Percentiles rank a stretch among this genome's conserved stretches.
phyloP scores from a whole-genome alignment of 2,888 invertebrate genomes.

The Stenichneumon culpator region DNA sequence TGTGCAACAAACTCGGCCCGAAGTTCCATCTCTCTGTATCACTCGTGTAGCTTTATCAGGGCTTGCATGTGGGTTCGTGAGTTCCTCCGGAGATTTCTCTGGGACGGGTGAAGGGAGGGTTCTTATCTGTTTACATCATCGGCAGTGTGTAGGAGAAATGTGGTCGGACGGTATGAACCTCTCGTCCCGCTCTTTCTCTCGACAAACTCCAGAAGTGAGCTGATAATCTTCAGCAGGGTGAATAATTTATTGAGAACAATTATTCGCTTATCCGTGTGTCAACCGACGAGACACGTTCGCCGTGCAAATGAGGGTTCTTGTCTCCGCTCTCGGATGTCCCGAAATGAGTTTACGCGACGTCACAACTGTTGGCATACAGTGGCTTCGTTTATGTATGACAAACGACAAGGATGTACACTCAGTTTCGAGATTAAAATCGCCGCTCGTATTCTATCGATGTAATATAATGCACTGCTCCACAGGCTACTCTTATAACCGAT shows the following conservation, averaged over 20 bases:
- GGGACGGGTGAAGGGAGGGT: neutral
- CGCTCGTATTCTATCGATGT: neutral
- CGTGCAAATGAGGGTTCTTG: neutral
- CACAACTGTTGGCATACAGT: neutral
- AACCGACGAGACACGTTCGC: neutral
- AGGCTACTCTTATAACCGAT: neutral
- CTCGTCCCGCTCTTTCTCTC: neutral
- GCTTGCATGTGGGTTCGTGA: slow-evolving; percentile 25
- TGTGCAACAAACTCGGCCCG: slow-evolving; percentile 48
- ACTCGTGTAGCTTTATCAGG: slow-evolving; percentile 51
- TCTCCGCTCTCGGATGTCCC: neutral
- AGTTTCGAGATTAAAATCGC: neutral
- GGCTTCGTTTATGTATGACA: neutral
- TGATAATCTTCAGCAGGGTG: neutral
- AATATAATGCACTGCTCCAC: neutral
- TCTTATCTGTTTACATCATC: slow-evolving; percentile 67
- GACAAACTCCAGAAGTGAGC: neutral
- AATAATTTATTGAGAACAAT: neutral
- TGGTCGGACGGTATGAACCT: neutral
- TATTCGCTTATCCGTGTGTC: neutral
- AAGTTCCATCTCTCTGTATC: slow-evolving; percentile 37
- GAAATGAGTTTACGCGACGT: neutral
- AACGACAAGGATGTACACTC: neutral
- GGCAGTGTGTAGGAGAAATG: neutral
- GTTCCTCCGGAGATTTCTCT: slow-evolving; percentile 32